Base-by-base conservation (phyloP, 2,888 invertebrate species). In the Spicauda simplicius region DNA sequence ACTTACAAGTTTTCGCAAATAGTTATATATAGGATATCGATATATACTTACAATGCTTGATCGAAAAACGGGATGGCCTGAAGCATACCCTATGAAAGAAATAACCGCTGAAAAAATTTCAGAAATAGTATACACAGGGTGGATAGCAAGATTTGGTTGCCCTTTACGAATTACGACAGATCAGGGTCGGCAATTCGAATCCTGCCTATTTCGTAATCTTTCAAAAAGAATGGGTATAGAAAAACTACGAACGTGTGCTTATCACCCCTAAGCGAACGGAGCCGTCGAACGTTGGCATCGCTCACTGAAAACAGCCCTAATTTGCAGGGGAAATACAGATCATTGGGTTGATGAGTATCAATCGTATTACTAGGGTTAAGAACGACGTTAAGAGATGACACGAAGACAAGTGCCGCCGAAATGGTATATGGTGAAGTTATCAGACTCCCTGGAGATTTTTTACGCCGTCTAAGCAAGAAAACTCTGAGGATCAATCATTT, bases 21-120 rank as follows among this genome's bases (percentile, higher is more conserved):
- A n/a, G n/a, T n/a, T n/a, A n/a, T n/a, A n/a, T n/a, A n/a, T n/a
- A n/a, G n/a, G 69, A 16, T 72, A 71, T 41, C 63, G 70, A 19
- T 81, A 79, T 55, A 74, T 75, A 25, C 67, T 79, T 1, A 80
- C 80, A 1, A 73, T 74, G n/a, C 73, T 79, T 10, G 79, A 81
- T 60, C 14, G 62, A 55, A 62, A 62, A 41, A 62, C 37, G 41
- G 62, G 62, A 8, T 62, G 54, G 62, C 62, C 62, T 33, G 62
- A 62, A 41, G 66, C 66, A 14, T 45, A 54, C 41, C 60, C 48
- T 8, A 11, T 60, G 16, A 66, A 50, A 53, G 59, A 66, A 25
- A 66, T 66, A 16, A 55, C 60, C 0, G 55, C 66, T 7, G 60
- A 66, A 48, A 66, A 45, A 20, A 48, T 50, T 16, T 54, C 66